Percentiles rank a stretch among this genome's conserved stretches.
Evolutionary conservation across 2,797 vertebrate species (phyloP).

Genomic region (Characodon lateralis): DNA sequence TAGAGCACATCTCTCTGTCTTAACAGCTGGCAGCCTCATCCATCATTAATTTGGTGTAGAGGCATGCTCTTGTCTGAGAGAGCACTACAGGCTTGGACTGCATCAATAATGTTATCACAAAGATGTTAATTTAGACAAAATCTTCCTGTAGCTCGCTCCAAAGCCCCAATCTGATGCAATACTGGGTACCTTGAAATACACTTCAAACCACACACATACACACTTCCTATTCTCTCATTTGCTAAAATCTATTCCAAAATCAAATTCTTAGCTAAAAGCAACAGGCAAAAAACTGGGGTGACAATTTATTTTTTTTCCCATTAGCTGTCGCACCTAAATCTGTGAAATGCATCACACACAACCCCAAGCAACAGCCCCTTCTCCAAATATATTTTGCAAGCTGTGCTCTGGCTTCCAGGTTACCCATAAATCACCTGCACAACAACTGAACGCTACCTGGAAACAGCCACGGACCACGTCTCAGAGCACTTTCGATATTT

Average conservation of each 20-base stretch:
- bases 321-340: constrained; percentile 2
- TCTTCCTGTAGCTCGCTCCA: constrained; percentile 13
- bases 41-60: constrained; percentile 35
- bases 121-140: constrained; percentile 38
- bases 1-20: neutral
- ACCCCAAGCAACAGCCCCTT: constrained; percentile 17
- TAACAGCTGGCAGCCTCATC: constrained; percentile 13
- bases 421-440: constrained; percentile 34
- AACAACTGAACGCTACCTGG: constrained; percentile 38
- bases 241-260: constrained; percentile 37
- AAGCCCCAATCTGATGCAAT: constrained; percentile 35
- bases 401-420: constrained; percentile 16
- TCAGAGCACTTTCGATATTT: constrained; percentile 40
- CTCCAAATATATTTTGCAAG: constrained; percentile 12
- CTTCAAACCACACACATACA: neutral
- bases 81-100: constrained; percentile 17
- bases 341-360: constrained; percentile 12
- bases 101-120: constrained; percentile 27
- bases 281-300: constrained; percentile 21
- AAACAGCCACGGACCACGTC: constrained; percentile 40
- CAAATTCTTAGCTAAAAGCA: constrained; percentile 49
- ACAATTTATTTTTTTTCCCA: neutral
- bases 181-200: constrained; percentile 18
- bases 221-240: neutral
- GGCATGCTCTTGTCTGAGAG: constrained; percentile 4